Conservation (phyloP, 30 jellyfish, hydroid and myxozoan genomes). For the Mastigias papua region DNA sequence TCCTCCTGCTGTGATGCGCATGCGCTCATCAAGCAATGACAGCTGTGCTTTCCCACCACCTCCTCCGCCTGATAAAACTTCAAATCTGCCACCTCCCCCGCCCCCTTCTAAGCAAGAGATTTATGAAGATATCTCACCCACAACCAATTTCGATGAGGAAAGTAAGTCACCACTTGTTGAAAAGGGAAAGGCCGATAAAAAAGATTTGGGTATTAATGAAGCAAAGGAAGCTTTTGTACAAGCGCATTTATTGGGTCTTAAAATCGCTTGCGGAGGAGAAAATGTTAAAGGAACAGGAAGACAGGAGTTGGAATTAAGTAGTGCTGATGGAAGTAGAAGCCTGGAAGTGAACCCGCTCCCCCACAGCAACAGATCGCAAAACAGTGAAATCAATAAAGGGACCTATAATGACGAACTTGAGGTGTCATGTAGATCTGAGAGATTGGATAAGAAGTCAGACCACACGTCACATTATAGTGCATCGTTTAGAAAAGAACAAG, state of each 20-base stretch:
- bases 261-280: conserved; percentile 55
- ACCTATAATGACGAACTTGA: background rate
- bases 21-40: conserved; percentile 21
- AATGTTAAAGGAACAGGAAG: background rate
- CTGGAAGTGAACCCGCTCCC: background rate
- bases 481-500: background rate
- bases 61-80: conserved; percentile 62
- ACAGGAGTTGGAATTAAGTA: background rate
- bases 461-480: background rate
- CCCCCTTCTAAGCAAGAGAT: conserved; percentile 69
- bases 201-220: conserved; percentile 21
- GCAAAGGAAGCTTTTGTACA: conserved; percentile 38
- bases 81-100: conserved; percentile 72
- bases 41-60: conserved; percentile 67
- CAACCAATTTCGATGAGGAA: conserved; percentile 69
- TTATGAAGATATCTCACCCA: conserved; percentile 95
- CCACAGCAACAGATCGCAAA: background rate
- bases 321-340: background rate
- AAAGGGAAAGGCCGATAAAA: background rate
- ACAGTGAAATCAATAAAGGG: background rate
- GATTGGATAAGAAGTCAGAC: background rate
- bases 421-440: background rate
- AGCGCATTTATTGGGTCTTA: conserved; percentile 57
- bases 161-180: conserved; percentile 12
- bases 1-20: conserved; percentile 68